phyloP scores from a whole-genome alignment of 2,113 vertebrate genomes.

The Nipponia nippon region DNA sequence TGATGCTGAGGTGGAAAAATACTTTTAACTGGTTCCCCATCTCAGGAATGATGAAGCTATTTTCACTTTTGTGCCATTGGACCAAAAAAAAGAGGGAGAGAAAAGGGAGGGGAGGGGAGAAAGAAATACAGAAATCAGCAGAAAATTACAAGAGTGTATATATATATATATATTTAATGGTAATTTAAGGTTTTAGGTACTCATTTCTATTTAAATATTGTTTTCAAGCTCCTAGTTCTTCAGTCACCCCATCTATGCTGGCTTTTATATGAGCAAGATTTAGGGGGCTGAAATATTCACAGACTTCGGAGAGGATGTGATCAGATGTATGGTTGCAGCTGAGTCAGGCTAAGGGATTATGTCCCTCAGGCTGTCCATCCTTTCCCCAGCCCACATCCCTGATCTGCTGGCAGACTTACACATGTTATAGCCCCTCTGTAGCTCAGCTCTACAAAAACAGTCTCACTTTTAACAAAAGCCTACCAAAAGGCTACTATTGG shows the following conservation, averaged over 20 bases:
- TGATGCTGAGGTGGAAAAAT: neutral
- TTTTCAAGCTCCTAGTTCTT: neutral
- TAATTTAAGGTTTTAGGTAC: neutral
- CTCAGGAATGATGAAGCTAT: neutral
- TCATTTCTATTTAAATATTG: neutral
- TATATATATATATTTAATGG: neutral
- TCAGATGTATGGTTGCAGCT: neutral
- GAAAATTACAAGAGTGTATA: neutral
- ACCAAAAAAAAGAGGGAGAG: neutral
- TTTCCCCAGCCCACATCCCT: neutral
- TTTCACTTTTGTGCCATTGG: neutral
- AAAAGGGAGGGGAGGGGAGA: fast-evolving
- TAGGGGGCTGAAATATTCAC: neutral
- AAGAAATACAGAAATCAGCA: neutral
- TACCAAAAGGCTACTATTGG: neutral
- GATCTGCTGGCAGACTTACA: neutral
- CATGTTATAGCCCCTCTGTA: fast-evolving
- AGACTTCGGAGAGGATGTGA: neutral
- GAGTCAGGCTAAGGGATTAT: neutral
- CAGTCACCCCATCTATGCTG: neutral
- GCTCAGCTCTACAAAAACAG: neutral
- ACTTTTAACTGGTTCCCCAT: neutral
- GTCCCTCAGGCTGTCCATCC: neutral
- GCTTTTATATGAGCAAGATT: neutral
- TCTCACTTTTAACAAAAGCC: neutral